Base-by-base conservation (phyloP, 2,797 vertebrate species). In the Prunella strophiata region DNA sequence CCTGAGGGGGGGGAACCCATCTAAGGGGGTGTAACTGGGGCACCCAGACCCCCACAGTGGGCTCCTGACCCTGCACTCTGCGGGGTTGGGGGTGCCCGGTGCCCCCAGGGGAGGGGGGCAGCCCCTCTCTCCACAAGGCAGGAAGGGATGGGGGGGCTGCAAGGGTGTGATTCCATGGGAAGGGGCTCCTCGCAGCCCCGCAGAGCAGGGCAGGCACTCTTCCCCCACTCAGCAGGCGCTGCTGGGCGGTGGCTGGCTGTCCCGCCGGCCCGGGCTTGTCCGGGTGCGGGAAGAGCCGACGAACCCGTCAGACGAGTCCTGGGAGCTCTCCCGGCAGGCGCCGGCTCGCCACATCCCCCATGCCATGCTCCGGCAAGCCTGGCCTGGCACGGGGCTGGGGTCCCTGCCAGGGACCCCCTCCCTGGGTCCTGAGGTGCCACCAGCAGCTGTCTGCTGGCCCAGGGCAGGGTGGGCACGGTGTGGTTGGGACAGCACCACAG, bases 261-360 rank as follows among this genome's bases (percentile, higher is more conserved):
- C 76, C 73, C n/a, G 67, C 94, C 59, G 27, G 96, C 87, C 94
- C 7, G 5, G 96, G 91, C 96, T 94, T 95, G 96, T 67, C 85
- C n/a, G 8, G 86, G 89, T 68, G 71, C 54, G 15, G 32, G 32
- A 54, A 45, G 84, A 91, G 91, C 58, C 1, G 45, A 25, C 2
- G 15, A 96, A 94, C 96, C 81, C 9, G 96, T 95, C 93, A 7
- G 78, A 93, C 96, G 3, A 43, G 93, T 95, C 78, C 71, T 51
- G 20, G 0, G 20, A 38, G 43, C 3, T 19, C 62, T 94, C 85
- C 54, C 67, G 8, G 68, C 77, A 82, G 47, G 65, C 89, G 16
- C 68, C 27, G 55, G 30, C 30, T 86, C 90, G 30, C 73, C 70
- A 3, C 25, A 1, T 45, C 12, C 36, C 54, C 63, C 15, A n/a